Conservation (phyloP, 2,888 invertebrate genomes). For the Luperina testacea region DNA sequence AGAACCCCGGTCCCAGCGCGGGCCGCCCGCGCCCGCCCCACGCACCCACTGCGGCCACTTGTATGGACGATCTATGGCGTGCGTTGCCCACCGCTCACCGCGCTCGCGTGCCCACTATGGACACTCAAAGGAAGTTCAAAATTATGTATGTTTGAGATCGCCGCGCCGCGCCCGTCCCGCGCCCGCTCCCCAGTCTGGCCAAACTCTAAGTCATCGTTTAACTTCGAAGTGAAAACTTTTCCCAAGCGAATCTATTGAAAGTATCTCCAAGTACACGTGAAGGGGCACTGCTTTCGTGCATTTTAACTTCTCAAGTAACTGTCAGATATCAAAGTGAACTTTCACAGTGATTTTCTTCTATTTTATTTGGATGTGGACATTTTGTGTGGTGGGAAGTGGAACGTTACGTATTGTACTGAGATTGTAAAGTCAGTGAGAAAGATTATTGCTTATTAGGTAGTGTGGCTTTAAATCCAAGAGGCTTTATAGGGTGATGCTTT, state of each 20-base stretch:
- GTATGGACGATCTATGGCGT: too few species aligned
- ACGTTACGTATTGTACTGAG: not conserved
- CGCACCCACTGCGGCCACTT: too few species aligned
- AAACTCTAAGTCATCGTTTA: constrained; percentile 1
- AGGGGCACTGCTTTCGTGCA: constrained; percentile 27
- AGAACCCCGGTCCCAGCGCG: too few species aligned
- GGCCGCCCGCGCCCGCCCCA: too few species aligned
- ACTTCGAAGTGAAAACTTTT: constrained; percentile 26
- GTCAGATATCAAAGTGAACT: constrained; percentile 17
- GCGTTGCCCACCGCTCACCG: too few species aligned
- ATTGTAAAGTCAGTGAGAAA: too few species aligned
- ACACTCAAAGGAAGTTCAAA: too few species aligned
- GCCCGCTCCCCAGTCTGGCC: too few species aligned
- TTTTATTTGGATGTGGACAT: constrained; percentile 24
- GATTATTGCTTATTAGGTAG: not conserved
- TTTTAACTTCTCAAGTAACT: constrained; percentile 36
- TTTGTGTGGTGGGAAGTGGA: not conserved
- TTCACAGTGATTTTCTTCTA: constrained; percentile 26
- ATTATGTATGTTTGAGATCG: too few species aligned
- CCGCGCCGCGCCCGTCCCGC: too few species aligned
- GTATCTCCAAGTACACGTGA: constrained; percentile 12
- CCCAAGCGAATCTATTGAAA: constrained; percentile 21
- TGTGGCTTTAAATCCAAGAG: not conserved
- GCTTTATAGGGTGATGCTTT: not conserved
- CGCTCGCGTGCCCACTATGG: too few species aligned